These are phyloP conservation scores for Phylloscopus trochiloides DNA, from an alignment of 2,113 vertebrate species.

Conservation along the genomic window DNA sequence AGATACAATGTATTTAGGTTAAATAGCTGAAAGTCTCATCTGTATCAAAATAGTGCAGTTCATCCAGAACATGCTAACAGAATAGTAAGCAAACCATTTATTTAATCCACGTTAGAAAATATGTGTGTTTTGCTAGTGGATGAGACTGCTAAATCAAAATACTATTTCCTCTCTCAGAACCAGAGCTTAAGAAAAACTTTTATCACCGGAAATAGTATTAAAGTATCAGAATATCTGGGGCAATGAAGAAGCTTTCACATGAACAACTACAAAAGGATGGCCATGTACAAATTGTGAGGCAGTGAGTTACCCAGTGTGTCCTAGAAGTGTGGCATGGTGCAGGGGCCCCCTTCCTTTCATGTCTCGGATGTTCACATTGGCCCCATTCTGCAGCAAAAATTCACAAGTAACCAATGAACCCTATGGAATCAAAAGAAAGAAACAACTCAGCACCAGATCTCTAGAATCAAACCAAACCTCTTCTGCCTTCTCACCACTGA, in stretches of 20 bases:
- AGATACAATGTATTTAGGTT: neutral
- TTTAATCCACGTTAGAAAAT: neutral
- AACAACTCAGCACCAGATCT: neutral
- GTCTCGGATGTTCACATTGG: constrained; percentile 93
- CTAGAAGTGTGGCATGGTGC: constrained; percentile 93
- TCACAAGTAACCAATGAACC: constrained; percentile 95
- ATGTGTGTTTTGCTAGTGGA: neutral
- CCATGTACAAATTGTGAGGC: neutral
- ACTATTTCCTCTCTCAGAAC: neutral
- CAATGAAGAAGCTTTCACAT: neutral
- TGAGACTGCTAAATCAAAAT: neutral
- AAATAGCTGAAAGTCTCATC: neutral
- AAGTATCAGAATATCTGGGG: neutral
- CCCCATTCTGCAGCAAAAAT: constrained; percentile 96
- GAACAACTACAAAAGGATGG: neutral
- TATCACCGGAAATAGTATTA: neutral
- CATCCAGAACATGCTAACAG: neutral
- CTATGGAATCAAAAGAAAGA: constrained; percentile 62
- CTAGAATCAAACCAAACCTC: neutral
- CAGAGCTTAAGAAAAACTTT: neutral
- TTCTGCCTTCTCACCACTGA: neutral
- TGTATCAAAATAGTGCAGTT: neutral
- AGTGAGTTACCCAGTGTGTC: constrained; percentile 88
- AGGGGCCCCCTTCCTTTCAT: constrained; percentile 88
- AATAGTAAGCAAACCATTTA: neutral